Percentiles rank a stretch among this genome's conserved stretches.
phyloP scores from a whole-genome alignment of 1,140 invertebrate species.

The Drosophila orena region DNA sequence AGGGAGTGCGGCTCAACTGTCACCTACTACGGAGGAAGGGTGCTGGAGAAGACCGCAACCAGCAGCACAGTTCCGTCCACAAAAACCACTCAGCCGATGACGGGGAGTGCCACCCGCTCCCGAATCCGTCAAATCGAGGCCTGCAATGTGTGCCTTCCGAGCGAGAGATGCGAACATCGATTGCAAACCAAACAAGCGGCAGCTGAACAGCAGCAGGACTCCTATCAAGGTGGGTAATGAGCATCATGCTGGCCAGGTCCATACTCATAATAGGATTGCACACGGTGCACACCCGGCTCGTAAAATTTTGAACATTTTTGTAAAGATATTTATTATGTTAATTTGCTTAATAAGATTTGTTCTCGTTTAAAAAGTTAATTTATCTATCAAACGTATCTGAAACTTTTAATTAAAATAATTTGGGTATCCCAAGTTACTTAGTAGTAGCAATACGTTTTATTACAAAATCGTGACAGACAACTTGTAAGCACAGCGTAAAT shows the following conservation, averaged over 20 bases:
- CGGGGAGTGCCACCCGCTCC: constrained; percentile 51
- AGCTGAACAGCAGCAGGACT: constrained; percentile 52
- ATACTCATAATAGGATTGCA: not conserved
- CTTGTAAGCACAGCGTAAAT: not conserved
- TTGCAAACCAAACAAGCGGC: constrained; percentile 41
- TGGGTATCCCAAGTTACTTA: too few relatives aligned
- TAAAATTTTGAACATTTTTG: not conserved
- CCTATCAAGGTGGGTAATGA: constrained; percentile 62
- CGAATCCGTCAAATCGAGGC: constrained; percentile 73
- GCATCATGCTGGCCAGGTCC: not conserved
- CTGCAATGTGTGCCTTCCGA: constrained; percentile 62
- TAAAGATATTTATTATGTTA: not conserved
- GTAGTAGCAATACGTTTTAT: too few relatives aligned
- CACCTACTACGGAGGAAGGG: constrained; percentile 94
- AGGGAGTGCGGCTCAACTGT: constrained; percentile 93
- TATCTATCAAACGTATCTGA: too few relatives aligned
- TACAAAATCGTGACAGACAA: not conserved
- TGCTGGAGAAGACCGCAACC: constrained; percentile 88
- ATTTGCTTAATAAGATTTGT: not conserved
- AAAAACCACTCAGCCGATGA: constrained; percentile 31
- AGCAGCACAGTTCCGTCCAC: constrained; percentile 13
- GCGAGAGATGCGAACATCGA: constrained; percentile 48
- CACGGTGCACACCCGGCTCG: too few relatives aligned
- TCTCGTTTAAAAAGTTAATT: too few relatives aligned
- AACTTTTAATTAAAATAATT: too few relatives aligned